A percentile compares a stretch with the other conserved stretches of the same genome.
Conservation (phyloP, 2,113 vertebrate species). For the Panurus biarmicus region DNA sequence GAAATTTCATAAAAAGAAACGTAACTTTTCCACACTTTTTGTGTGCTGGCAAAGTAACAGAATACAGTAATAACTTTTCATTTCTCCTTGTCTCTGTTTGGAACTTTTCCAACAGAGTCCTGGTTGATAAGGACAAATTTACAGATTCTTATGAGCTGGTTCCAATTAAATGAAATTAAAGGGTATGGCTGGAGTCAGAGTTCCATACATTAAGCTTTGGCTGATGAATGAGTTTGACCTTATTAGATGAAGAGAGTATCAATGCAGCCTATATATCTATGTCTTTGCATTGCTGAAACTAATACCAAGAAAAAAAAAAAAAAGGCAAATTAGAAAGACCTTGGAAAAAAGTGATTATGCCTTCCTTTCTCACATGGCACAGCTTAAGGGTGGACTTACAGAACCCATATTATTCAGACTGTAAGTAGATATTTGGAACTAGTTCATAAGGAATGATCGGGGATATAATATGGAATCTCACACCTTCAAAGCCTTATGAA, state of each 20-base stretch:
- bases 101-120: background rate
- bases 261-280: no score
- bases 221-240: background rate
- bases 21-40: background rate
- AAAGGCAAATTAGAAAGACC: background rate
- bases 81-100: background rate
- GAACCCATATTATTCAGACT: background rate
- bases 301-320: background rate
- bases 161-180: background rate
- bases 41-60: background rate
- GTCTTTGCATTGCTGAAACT: background rate
- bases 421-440: background rate
- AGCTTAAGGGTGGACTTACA: rapidly evolving
- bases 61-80: background rate
- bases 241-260: background rate
- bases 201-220: background rate
- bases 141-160: background rate
- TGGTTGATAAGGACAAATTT: background rate
- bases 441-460: background rate
- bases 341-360: background rate
- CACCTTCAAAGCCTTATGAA: background rate
- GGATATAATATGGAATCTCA: no score
- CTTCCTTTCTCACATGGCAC: background rate
- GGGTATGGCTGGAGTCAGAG: background rate
- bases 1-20: background rate